Evolutionary conservation across 2,113 vertebrate genomes (phyloP).

Genomic region (Sciurus niger): DNA sequence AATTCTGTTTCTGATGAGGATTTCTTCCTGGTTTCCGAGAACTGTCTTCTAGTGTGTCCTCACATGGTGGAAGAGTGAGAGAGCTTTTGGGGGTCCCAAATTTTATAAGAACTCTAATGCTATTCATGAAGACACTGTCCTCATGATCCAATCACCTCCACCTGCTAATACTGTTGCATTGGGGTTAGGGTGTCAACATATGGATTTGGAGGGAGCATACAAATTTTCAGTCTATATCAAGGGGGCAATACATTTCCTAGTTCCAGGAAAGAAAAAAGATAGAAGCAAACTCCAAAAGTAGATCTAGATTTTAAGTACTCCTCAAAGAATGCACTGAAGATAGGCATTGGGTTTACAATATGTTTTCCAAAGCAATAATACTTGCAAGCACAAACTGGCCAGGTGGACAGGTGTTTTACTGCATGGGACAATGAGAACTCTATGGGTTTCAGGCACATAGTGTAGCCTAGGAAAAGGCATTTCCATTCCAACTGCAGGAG

Average conservation of each 20-base stretch:
- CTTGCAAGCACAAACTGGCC: neutral
- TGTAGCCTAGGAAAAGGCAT: neutral
- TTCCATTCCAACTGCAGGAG: neutral
- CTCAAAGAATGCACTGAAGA: neutral
- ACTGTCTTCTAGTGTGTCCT: neutral
- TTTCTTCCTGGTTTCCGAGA: neutral
- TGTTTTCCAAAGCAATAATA: neutral
- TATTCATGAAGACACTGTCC: neutral
- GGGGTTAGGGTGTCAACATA: neutral
- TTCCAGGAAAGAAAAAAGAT: neutral
- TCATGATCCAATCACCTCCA: neutral
- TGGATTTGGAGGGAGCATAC: too few species aligned
- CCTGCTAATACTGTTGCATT: neutral
- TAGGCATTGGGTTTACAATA: neutral
- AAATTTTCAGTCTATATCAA: neutral
- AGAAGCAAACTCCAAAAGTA: rapidly evolving
- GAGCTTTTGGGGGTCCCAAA: too few species aligned
- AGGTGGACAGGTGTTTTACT: neutral
- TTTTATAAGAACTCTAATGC: neutral
- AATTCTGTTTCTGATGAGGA: neutral
- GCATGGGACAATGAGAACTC: neutral
- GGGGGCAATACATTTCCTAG: neutral
- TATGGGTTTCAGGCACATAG: neutral
- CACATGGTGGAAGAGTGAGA: too few species aligned
- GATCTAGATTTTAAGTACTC: neutral